Evolutionary conservation across 2,113 vertebrate genomes (phyloP).

Genomic region (Tachysurus vachellii): DNA sequence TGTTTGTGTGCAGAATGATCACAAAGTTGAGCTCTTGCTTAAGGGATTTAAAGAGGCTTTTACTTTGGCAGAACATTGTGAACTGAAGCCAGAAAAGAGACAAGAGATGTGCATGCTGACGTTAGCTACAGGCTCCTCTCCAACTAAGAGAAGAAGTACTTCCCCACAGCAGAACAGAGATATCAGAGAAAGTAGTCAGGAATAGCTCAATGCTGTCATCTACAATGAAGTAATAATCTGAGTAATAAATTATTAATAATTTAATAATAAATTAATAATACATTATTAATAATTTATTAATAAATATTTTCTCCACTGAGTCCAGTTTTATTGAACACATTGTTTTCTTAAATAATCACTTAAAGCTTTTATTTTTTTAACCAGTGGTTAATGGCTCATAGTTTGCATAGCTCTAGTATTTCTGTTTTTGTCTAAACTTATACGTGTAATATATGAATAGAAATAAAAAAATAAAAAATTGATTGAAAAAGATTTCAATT

Average conservation of each 20-base stretch:
- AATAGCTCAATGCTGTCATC: neutral
- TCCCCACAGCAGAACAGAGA: conserved; percentile 12
- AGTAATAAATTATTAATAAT: no score
- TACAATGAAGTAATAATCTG: neutral
- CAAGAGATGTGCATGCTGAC: neutral
- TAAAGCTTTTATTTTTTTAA: neutral
- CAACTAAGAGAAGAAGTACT: conserved; percentile 24
- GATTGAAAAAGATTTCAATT: no score
- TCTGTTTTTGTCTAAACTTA: no score
- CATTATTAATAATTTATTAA: no score
- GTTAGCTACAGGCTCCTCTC: conserved; percentile 4
- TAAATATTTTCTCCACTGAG: no score
- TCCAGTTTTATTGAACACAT: neutral
- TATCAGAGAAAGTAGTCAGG: neutral
- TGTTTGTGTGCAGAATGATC: conserved; percentile 41
- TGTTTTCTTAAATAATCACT: neutral
- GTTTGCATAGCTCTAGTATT: no score
- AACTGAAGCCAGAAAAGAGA: conserved; percentile 11
- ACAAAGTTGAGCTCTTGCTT: conserved; percentile 42
- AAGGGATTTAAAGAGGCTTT: conserved; percentile 28
- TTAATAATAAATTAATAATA: no score
- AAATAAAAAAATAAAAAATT: no score
- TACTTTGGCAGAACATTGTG: conserved; percentile 3
- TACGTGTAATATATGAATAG: no score
- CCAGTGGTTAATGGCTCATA: neutral